phyloP scores from a whole-genome alignment of 2,797 vertebrate genomes.

The Champsocephalus gunnari region DNA sequence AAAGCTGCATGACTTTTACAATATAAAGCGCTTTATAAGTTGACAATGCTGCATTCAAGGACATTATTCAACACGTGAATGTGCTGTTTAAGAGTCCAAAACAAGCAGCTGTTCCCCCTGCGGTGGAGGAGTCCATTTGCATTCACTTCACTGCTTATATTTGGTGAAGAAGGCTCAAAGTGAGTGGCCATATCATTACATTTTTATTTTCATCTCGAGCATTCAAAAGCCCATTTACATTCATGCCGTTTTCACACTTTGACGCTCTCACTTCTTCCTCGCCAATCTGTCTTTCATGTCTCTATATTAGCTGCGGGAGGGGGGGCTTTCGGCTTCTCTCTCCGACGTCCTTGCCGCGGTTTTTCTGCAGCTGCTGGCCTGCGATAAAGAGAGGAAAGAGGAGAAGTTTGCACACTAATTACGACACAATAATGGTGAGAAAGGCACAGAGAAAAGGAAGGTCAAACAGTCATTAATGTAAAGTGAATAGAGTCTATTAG shows the following conservation, averaged over 20 bases:
- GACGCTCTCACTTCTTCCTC: slow-evolving; percentile 8
- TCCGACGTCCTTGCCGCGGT: slow-evolving; percentile 52
- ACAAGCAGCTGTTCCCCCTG: slow-evolving; percentile 5
- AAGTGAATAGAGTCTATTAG: slow-evolving; percentile 56
- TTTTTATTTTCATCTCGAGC: slow-evolving; percentile 59
- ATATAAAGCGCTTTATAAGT: background rate
- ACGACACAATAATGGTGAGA: slow-evolving; percentile 67
- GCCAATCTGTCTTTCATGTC: slow-evolving; percentile 60
- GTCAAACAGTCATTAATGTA: slow-evolving; percentile 63
- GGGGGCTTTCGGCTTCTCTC: slow-evolving; percentile 60
- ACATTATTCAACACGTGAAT: background rate
- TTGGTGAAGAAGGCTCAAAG: slow-evolving; percentile 48
- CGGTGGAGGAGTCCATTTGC: slow-evolving; percentile 17
- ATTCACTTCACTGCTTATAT: slow-evolving; percentile 46
- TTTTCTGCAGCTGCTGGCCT: slow-evolving; percentile 70
- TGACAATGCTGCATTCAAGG: background rate
- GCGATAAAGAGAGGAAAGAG: slow-evolving; percentile 69
- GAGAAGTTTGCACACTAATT: slow-evolving; percentile 77
- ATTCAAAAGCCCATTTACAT: slow-evolving; percentile 69
- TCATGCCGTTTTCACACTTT: slow-evolving; percentile 50
- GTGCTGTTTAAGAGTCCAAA: slow-evolving; percentile 14
- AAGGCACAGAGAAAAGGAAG: slow-evolving; percentile 60
- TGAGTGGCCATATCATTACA: slow-evolving; percentile 49
- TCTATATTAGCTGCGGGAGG: slow-evolving; percentile 53
- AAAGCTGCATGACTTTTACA: background rate